Evolutionary conservation across 1,140 invertebrate species (phyloP).

Genomic region (Neotoxoptera formosana): DNA sequence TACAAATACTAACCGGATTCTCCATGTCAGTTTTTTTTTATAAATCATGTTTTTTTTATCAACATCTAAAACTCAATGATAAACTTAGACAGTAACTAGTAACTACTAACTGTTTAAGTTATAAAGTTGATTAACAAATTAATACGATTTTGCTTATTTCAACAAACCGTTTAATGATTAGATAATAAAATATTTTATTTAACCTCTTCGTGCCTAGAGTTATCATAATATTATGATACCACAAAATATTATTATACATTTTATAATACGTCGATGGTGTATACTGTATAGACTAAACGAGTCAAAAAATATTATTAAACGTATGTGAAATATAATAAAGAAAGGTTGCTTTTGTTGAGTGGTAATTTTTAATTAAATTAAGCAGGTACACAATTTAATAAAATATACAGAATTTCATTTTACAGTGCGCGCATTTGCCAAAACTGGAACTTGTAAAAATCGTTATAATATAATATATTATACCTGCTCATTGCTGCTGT

Average conservation of each 20-base stretch:
- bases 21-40: constrained; percentile 34
- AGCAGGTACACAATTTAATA: too few species aligned
- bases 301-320: background rate
- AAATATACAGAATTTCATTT: too few species aligned
- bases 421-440: too few species aligned
- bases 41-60: constrained; percentile 17
- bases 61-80: background rate
- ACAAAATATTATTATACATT: background rate
- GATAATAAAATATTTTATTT: background rate
- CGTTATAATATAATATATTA: too few species aligned
- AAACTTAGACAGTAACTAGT: background rate
- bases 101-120: background rate
- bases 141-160: background rate
- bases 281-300: background rate
- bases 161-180: background rate
- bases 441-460: too few species aligned
- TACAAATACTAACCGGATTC: constrained; percentile 54
- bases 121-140: background rate
- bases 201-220: background rate
- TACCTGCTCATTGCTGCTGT: too few species aligned
- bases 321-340: background rate
- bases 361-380: too few species aligned
- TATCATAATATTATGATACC: background rate
- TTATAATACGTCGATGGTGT: background rate
- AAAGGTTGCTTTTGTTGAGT: too few species aligned